Evolutionary conservation across 2,888 invertebrate species (phyloP).

Genomic region (Meliscaeva auricollis): DNA sequence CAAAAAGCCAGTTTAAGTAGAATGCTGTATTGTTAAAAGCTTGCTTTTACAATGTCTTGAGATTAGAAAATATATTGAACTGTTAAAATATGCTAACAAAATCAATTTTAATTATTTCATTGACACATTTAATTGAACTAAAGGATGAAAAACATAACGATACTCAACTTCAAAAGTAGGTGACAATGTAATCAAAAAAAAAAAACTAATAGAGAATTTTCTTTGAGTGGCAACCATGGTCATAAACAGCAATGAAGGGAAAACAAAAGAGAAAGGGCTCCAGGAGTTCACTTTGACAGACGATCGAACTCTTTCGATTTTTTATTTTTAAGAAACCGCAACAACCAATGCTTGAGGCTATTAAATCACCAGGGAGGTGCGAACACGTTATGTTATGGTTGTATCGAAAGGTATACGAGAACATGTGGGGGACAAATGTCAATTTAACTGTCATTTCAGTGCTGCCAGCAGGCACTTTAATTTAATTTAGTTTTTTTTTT

Average conservation of each 20-base stretch:
- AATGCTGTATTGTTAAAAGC: no score
- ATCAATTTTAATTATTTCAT: no score
- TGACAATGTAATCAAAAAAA: neutral
- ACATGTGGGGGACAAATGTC: constrained; percentile 49
- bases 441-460: constrained; percentile 51
- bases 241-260: constrained; percentile 5
- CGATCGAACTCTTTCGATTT: neutral
- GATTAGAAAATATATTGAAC: no score
- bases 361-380: constrained; percentile 27
- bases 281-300: constrained; percentile 8
- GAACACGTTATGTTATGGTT: constrained; percentile 44
- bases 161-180: no score
- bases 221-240: constrained; percentile 6
- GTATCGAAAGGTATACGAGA: neutral
- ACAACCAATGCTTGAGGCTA: constrained; percentile 19
- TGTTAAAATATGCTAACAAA: no score
- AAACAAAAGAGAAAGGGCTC: constrained; percentile 65
- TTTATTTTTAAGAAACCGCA: constrained; percentile 11
- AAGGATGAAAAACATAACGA: no score
- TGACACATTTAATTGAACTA: no score
- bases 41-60: no score
- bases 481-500: constrained; percentile 14
- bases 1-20: no score
- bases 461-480: constrained; percentile 39
- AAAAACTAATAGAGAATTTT: neutral